Evolutionary conservation across 2,888 invertebrate species (phyloP).

Genomic region (Spialia ferax): DNA sequence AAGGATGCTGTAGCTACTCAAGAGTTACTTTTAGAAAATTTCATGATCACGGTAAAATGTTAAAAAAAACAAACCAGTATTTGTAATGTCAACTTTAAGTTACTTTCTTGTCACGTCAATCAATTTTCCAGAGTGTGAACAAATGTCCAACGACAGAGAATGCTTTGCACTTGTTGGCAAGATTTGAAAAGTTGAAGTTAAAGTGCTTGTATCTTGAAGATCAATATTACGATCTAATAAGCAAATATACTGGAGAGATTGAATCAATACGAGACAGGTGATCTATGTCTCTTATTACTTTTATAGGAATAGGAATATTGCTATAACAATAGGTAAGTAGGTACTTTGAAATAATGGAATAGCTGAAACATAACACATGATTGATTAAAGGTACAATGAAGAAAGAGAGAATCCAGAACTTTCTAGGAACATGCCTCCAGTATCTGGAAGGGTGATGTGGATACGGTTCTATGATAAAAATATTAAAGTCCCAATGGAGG

Average conservation of each 20-base stretch:
- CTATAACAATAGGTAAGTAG: not conserved
- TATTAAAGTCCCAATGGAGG: slow-evolving; percentile 92
- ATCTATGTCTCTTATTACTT: slow-evolving; percentile 31
- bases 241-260: slow-evolving; percentile 89
- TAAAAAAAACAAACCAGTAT: not conserved
- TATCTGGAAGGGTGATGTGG: slow-evolving; percentile 94
- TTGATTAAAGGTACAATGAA: slow-evolving; percentile 89
- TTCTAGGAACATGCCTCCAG: slow-evolving; percentile 92
- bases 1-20: slow-evolving; percentile 89
- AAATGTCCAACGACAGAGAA: slow-evolving; percentile 83
- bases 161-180: slow-evolving; percentile 74
- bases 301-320: not conserved
- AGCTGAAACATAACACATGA: not conserved
- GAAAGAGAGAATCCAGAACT: slow-evolving; percentile 91
- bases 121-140: slow-evolving; percentile 67
- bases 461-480: slow-evolving; percentile 91
- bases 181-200: slow-evolving; percentile 92
- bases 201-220: slow-evolving; percentile 91
- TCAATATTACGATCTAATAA: slow-evolving; percentile 90
- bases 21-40: slow-evolving; percentile 91
- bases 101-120: slow-evolving; percentile 44
- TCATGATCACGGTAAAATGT: slow-evolving; percentile 86
- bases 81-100: too few species aligned
- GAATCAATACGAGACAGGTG: slow-evolving; percentile 89
- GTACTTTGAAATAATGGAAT: not conserved